Evolutionary conservation across 64 coral and sea anemone species (phyloP), one percentile per base, ranked within the genome.

Genomic region (Porites australiensis): DNA sequence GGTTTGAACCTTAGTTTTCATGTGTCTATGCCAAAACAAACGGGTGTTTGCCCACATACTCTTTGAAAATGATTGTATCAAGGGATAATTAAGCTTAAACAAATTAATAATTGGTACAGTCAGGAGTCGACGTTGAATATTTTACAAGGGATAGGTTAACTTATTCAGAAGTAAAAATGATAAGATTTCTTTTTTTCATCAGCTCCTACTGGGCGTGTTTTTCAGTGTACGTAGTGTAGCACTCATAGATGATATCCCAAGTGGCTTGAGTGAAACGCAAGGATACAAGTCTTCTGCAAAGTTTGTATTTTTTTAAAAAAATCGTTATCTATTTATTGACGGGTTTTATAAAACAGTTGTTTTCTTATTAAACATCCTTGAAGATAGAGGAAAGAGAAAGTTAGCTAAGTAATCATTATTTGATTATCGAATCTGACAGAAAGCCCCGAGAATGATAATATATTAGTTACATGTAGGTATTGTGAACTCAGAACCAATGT

Each of bases 191-290:
- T 6, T 48, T 18, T 23, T 52, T 91, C 71, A 79, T 65, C 65
- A 98, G 96, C 16, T 98, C 74, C 65, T 98, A 75, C 79, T 98
- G 83, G 96, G 96, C n/a, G 74, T 98, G 44, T 98, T 98, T 90
- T 98, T 98, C 72, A 89, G 82, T 69, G 79, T 72, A 37, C 95
- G 68, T 50, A 98, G 96, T 52, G 88, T 98, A 80, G 96, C 96
- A 21, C 86, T 98, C 23, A 87, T 86, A 57, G 96, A 98, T 62
- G 96, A 98, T 75, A 62, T 87, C 6, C 64, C 70, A 6, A 70
- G 53, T 14, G 77, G 37, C 19, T 50, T 72, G 70, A 37, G 60
- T 11, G 89, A 91, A 72, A 11, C 67, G 63, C 21, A 73, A 65
- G 91, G 78, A 8, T 96, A 91, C 76, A 89, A 91, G 19, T 78